Percentiles rank a stretch among this genome's conserved stretches.
These are phyloP conservation scores for Anoplophora glabripennis DNA, from an alignment of 1,140 invertebrate species.

Conservation along the genomic window DNA sequence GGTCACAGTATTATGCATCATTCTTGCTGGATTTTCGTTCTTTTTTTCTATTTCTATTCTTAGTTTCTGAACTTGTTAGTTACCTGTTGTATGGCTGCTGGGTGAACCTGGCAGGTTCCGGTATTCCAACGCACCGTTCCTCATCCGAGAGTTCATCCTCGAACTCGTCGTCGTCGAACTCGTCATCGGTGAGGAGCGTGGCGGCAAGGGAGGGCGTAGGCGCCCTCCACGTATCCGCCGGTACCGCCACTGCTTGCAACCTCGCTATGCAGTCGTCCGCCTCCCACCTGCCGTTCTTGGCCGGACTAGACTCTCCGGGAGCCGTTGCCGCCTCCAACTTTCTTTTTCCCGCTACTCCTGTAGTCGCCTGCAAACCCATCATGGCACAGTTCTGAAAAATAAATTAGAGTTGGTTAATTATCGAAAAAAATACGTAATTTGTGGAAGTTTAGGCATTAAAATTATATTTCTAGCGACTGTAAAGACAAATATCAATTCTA, in stretches of 20 bases:
- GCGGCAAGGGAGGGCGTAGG: constrained; percentile 52
- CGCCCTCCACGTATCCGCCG: constrained; percentile 51
- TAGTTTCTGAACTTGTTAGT: neutral
- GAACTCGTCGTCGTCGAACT: constrained; percentile 56
- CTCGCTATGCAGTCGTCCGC: constrained; percentile 55
- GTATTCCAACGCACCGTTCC: constrained; percentile 38
- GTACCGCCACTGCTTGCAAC: constrained; percentile 54
- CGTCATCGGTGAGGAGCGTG: constrained; percentile 51
- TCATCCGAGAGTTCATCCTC: constrained; percentile 54
- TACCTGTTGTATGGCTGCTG: constrained; percentile 32
- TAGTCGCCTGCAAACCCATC: constrained; percentile 73
- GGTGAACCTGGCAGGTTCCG: constrained; percentile 41
- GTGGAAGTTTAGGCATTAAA: no score
- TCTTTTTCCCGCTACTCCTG: constrained; percentile 62
- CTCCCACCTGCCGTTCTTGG: constrained; percentile 54
- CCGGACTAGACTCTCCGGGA: constrained; percentile 43
- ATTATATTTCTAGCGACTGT: neutral
- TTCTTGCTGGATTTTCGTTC: no score
- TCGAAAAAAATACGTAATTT: neutral
- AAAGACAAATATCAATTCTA: neutral
- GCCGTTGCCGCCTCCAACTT: constrained; percentile 50
- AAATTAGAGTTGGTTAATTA: neutral
- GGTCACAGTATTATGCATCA: no score
- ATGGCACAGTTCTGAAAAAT: constrained; percentile 68
- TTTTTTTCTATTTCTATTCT: no score